Base-by-base conservation (phyloP, 2,888 invertebrate species). In the Platerodrilus igneus region DNA sequence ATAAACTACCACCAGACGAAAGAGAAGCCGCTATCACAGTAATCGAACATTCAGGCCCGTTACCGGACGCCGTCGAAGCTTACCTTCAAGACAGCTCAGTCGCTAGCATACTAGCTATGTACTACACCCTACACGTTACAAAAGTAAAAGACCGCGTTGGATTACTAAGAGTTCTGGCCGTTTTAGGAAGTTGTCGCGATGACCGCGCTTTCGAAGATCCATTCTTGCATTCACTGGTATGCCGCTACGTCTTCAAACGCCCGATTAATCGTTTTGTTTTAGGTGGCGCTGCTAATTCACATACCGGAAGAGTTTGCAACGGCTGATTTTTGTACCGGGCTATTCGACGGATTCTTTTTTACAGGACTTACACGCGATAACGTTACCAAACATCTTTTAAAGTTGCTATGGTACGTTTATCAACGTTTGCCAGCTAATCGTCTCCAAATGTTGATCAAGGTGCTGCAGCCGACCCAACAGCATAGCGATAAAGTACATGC, bases 271-370 rank as follows among this genome's bases (percentile, higher is more conserved):
- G 9, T 8, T 11, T 22, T 22, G n/a, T 22, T 58, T 68, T 33
- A 66, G 78, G 77, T 83, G 11, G 85, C 89, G 1, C 68, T 88
- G 27, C 72, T 96, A 4, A 85, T 93, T 51, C 86, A 87, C 43
- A 83, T 94, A 75, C 81, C 84, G 3, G 95, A 96, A 51, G 94
- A 94, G 67, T 95, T 96, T 62, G 77, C 86, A 50, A 86, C 88
- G 0, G 92, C 94, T 69, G 93, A 94, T 54, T 94, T 95, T 63
- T 94, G 93, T 67, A 92, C 92, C 2, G 89, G 90, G 1, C 78
- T 96, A 25, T 94, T 96, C 70, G 94, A 95, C 67, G 93, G 94
- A 65, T 95, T 95, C 66, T 86, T 96, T 59, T 85, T 93, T 67
- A 91, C 92, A 38, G 89, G 89, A 0, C 72, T 94, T 10, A 80